Evolutionary conservation across 2,113 vertebrate genomes (phyloP).

Genomic region (Salvelinus sp.): DNA sequence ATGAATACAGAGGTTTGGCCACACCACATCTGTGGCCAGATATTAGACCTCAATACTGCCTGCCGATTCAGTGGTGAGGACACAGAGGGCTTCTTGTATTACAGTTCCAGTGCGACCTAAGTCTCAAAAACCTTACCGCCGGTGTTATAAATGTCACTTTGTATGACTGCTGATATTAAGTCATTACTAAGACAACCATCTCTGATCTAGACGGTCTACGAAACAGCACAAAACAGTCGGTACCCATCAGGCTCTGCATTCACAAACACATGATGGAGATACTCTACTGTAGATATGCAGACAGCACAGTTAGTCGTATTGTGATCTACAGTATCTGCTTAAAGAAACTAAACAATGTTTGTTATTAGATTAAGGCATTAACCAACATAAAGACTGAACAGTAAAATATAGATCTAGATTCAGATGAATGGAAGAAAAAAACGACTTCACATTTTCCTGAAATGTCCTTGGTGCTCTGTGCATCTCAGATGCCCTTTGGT

Average conservation of each 20-base stretch:
- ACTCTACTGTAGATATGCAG: neutral
- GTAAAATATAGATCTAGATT: neutral
- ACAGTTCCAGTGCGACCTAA: constrained; percentile 39
- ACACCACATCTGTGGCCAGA: constrained; percentile 6
- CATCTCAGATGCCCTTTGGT: constrained; percentile 42
- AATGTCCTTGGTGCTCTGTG: constrained; percentile 9
- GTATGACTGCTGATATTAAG: constrained; percentile 47
- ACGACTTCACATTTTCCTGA: neutral
- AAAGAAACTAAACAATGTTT: neutral
- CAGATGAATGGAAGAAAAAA: too few relatives aligned
- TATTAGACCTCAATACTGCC: neutral
- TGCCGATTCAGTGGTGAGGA: constrained; percentile 11
- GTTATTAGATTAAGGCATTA: neutral
- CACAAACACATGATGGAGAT: constrained; percentile 9
- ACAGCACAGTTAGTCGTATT: neutral
- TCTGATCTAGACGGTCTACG: constrained; percentile 11
- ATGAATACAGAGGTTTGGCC: neutral
- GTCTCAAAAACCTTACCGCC: constrained; percentile 39
- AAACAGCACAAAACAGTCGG: neutral
- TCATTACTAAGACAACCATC: constrained; percentile 42
- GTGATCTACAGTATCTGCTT: neutral
- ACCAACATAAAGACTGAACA: neutral
- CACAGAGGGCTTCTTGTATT: constrained; percentile 1
- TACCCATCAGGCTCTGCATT: neutral
- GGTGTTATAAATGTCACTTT: constrained; percentile 47